Base-by-base conservation (phyloP, 1,140 invertebrate species). In the Drosophila lacteicornis region DNA sequence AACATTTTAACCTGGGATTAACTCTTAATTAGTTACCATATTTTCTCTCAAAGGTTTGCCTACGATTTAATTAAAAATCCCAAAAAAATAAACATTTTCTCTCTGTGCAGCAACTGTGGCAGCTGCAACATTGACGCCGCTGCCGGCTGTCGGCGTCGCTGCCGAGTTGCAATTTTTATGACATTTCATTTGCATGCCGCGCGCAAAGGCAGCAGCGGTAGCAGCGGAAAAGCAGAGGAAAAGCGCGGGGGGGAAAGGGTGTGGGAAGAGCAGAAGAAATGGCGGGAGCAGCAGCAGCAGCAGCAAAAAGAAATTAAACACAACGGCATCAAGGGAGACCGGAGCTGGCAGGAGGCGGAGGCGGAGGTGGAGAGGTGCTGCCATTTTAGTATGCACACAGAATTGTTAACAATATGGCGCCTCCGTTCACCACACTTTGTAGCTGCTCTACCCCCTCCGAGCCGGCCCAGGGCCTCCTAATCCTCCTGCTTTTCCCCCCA, bases 121-220 rank as follows among this genome's bases (percentile, higher is more conserved):
- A 75, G 58, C 71, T 75, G 71, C 60, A 65, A 76, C 71, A 77
- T 76, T 75, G 71, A 76, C 70, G 73, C 53, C 51, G 51, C 75
- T 70, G 75, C 76, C 60, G 27, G 51, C 75, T 70, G 75, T 77
- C 60, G 27, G 27, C 46, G 45, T 30, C 65, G 58, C 75, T 74
- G 75, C 65, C 65, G 67, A 74, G 59, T 68, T 80, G 76, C 68
- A 80, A 80, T 80, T 79, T 82, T 82, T 82, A 82, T 78, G 75
- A 78, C 75, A 82, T 82, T 82, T 82, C 80, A 82, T 82, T 82
- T 82, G 76, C 75, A 79, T 82, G 79, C 80, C 58, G 75, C 73
- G 49, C 38, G 69, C 67, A 69, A 49, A 71, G 68, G 66, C 77
- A 66, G 36, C 58, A 47, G 62, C 49, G 27, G 66, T 25, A 59